A percentile compares a stretch with the other conserved stretches of the same genome.
phyloP scores from a whole-genome alignment of 1,140 invertebrate genomes.

The Arion vulgaris region DNA sequence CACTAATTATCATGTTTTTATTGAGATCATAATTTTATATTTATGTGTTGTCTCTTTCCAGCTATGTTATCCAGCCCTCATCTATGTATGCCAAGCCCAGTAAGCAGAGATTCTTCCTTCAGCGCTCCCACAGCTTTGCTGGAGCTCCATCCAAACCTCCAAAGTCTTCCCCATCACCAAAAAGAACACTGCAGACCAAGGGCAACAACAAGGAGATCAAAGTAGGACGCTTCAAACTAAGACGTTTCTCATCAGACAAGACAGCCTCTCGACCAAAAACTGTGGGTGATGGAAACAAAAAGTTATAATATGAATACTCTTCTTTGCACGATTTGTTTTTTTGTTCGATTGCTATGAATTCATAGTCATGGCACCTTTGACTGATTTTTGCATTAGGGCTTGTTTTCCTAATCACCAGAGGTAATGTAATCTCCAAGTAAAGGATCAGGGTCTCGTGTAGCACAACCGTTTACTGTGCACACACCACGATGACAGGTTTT shows the following conservation, averaged over 20 bases:
- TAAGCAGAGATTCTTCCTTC: constrained; percentile 40
- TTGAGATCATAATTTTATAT: neutral
- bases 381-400: too few species aligned
- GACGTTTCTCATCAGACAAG: constrained; percentile 32
- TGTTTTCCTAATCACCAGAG: too few species aligned
- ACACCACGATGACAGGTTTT: too few species aligned
- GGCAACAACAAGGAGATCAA: constrained; percentile 1
- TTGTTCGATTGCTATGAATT: too few species aligned
- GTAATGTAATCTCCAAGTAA: too few species aligned
- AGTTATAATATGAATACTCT: too few species aligned
- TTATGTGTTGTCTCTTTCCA: constrained; percentile 30
- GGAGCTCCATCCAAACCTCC: neutral
- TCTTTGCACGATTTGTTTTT: too few species aligned
- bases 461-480: too few species aligned
- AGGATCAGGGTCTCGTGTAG: too few species aligned
- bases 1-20: too few species aligned
- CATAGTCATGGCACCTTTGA: too few species aligned
- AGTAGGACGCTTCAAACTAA: constrained; percentile 41
- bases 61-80: constrained; percentile 66
- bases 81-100: constrained; percentile 63
- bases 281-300: neutral
- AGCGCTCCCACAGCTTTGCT: constrained; percentile 45
- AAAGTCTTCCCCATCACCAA: neutral
- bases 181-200: too few species aligned
- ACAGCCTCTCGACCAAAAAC: neutral